Evolutionary conservation across 2,113 vertebrate genomes (phyloP).

Genomic region (Sceloporus undulatus): DNA sequence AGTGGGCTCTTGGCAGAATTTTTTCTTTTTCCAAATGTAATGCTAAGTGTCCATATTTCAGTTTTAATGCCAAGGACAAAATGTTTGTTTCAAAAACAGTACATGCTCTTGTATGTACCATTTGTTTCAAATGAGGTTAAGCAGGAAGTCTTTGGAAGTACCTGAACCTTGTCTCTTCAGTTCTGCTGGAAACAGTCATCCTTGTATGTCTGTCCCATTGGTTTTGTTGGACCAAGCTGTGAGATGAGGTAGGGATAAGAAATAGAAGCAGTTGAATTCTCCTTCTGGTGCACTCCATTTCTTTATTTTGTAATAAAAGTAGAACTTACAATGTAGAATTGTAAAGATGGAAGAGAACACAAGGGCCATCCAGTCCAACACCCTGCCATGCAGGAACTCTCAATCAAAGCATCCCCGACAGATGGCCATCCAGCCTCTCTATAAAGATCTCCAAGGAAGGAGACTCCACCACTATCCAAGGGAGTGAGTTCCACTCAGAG

Average conservation of each 20-base stretch:
- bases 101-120: not conserved
- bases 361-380: too few relatives aligned
- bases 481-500: too few relatives aligned
- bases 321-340: conserved; percentile 15
- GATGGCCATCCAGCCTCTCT: too few relatives aligned
- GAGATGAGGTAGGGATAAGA: conserved; percentile 33
- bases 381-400: too few relatives aligned
- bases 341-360: too few relatives aligned
- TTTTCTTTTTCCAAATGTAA: conserved; percentile 1
- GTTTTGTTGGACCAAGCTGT: conserved; percentile 52
- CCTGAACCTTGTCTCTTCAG: conserved; percentile 31
- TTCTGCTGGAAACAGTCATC: conserved; percentile 28
- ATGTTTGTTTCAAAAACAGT: not conserved
- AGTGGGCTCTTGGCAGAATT: fast-evolving
- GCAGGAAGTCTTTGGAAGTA: not conserved
- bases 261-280: conserved; percentile 45
- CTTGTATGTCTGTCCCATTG: not conserved
- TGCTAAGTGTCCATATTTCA: not conserved
- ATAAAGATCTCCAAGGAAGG: too few relatives aligned
- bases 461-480: too few relatives aligned
- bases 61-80: not conserved
- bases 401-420: too few relatives aligned
- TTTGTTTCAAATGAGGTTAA: not conserved
- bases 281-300: conserved; percentile 44
- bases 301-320: conserved; percentile 42